These are phyloP conservation scores for Leptinotarsa tumamoca DNA, from an alignment of 2,888 invertebrate species.

Conservation along the genomic window DNA sequence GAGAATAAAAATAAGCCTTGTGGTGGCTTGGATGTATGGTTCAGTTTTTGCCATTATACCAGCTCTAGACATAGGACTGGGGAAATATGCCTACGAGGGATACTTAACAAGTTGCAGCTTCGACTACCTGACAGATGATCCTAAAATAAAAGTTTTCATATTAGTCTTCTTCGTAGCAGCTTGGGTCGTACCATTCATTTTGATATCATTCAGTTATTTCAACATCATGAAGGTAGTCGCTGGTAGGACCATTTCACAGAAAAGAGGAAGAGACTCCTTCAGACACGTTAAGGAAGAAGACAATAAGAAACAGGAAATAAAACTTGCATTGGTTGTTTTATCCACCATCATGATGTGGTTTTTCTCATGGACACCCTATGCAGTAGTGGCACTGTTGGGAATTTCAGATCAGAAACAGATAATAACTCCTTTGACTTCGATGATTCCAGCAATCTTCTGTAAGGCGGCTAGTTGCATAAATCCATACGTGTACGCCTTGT, in stretches of 20 bases:
- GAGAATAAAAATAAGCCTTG: conserved; percentile 73
- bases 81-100: conserved; percentile 85
- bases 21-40: conserved; percentile 80
- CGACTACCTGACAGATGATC: conserved; percentile 81
- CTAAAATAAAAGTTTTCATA: conserved; percentile 75
- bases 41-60: conserved; percentile 78
- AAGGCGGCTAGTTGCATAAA: conserved; percentile 86
- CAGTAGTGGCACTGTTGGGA: conserved; percentile 80
- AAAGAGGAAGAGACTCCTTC: conserved; percentile 61
- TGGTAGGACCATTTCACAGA: conserved; percentile 47
- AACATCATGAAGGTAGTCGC: conserved; percentile 77
- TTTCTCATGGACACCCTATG: conserved; percentile 86
- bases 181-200: conserved; percentile 78
- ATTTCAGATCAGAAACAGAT: conserved; percentile 74
- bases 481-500: conserved; percentile 83
- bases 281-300: conserved; percentile 73
- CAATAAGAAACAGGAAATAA: conserved; percentile 78
- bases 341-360: conserved; percentile 81
- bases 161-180: conserved; percentile 81
- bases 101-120: conserved; percentile 88
- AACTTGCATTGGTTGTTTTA: conserved; percentile 77
- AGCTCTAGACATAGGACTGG: conserved; percentile 77
- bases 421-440: conserved; percentile 78
- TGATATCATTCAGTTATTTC: conserved; percentile 80
- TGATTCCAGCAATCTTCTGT: conserved; percentile 84